phyloP scores from a whole-genome alignment of 2,888 invertebrate species.

The Reticulitermes lucifugus region DNA sequence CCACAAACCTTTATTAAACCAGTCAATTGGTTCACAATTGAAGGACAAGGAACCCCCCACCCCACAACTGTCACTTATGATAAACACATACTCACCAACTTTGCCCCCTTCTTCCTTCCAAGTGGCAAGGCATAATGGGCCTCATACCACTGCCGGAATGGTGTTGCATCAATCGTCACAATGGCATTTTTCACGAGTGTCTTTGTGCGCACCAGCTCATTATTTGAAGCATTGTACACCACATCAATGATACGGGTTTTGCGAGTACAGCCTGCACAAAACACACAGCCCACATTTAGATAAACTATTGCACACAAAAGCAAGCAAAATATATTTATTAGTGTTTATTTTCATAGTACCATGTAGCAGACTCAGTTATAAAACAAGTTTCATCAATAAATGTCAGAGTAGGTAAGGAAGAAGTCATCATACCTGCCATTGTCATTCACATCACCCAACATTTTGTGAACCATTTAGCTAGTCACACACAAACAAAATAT shows the following conservation, averaged over 20 bases:
- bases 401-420: conserved; percentile 48
- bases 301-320: background rate
- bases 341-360: background rate
- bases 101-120: conserved; percentile 96
- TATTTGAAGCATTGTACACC: conserved; percentile 99
- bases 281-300: background rate
- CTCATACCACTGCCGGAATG: conserved; percentile 99
- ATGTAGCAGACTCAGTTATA: conserved; percentile 1
- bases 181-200: conserved; percentile 99
- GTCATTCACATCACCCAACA: no score
- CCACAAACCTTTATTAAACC: no score
- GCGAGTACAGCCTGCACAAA: conserved; percentile 80
- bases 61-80: no score
- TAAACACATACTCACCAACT: conserved; percentile 73
- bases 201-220: conserved; percentile 99
- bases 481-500: no score
- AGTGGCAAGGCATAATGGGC: conserved; percentile 95
- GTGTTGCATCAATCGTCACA: conserved; percentile 96
- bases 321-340: background rate
- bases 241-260: conserved; percentile 99
- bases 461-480: no score
- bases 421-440: conserved; percentile 37
- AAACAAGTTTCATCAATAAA: background rate
- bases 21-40: no score
- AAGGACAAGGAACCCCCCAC: no score